Evolutionary conservation across 2,113 vertebrate genomes (phyloP).

Genomic region (Calidris pugnax): DNA sequence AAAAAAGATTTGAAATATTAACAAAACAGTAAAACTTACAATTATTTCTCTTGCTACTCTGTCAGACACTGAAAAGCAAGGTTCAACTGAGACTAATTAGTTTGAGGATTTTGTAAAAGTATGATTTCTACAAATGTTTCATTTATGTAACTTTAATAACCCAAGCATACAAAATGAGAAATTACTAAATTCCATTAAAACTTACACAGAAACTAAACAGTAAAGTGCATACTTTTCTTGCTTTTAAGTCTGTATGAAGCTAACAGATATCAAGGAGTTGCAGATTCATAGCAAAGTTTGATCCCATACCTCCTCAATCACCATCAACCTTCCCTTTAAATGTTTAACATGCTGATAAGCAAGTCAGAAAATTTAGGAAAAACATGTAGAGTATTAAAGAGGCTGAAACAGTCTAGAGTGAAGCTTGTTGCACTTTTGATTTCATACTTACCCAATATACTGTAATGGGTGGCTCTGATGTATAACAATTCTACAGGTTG

Average conservation of each 20-base stretch:
- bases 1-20: neutral
- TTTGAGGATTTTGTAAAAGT: neutral
- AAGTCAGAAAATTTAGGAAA: neutral
- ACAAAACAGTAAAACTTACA: neutral
- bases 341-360: neutral
- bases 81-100: neutral
- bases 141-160: neutral
- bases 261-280: neutral
- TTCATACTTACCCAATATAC: slow-evolving; percentile 92
- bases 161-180: neutral
- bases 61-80: neutral
- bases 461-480: slow-evolving; percentile 99
- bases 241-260: neutral
- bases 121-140: neutral
- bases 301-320: neutral
- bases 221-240: neutral
- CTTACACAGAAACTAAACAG: neutral
- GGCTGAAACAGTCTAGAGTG: neutral
- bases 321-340: neutral
- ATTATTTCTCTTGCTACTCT: neutral
- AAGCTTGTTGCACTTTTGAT: neutral
- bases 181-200: neutral
- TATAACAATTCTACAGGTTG: slow-evolving; percentile 98
- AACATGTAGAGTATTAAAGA: neutral
- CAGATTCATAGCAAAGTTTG: neutral